Base-by-base conservation (phyloP, 2,797 vertebrate genomes). In the Anisognathus igniventris region DNA sequence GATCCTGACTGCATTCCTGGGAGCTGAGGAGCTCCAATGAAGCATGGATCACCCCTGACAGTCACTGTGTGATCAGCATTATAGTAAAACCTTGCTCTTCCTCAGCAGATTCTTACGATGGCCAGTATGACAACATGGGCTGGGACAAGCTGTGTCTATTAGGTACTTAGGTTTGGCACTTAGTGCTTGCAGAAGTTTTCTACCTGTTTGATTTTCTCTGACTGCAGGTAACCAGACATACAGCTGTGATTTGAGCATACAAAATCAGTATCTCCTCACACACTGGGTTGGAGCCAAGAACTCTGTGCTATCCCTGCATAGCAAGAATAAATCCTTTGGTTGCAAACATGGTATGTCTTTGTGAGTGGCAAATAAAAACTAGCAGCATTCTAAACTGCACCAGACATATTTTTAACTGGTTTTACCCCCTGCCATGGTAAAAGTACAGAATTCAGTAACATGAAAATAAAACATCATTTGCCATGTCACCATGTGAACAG, bases 61-160 rank as follows among this genome's bases (percentile, higher is more conserved):
- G 25, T 44, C 51, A 25, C 64, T 66, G 16, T 72, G 79, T 45
- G 58, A 60, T 76, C 27, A 85, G 10, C 11, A 6, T 53, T 45
- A 12, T 8, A 70, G 24, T 30, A 45, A 56, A 67, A 19, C 10
- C 33, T 53, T 3, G 0, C 24, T 67, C 15, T 86, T 80, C 25
- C 28, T 72, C 70, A 51, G 44, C 47, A 68, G 45, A 56, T 81
- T 35, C 24, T 61, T 54, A 56, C 64, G 21, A 27, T 15, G n/a
- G 15, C 37, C 57, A 58, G 4, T 47, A 86, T 2, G 28, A 60
- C 66, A 39, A 5, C 35, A 56, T 35, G 28, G 33, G 14, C 51
- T 3, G 2, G 47, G 17, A 12, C 0, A 0, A 56, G 30, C 19
- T 28, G 6, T 9, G 1, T 60, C 39, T 76, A 0, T 72, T 22